These are phyloP conservation scores for Ctena decussata DNA, from an alignment of 2,888 invertebrate genomes.

Conservation along the genomic window DNA sequence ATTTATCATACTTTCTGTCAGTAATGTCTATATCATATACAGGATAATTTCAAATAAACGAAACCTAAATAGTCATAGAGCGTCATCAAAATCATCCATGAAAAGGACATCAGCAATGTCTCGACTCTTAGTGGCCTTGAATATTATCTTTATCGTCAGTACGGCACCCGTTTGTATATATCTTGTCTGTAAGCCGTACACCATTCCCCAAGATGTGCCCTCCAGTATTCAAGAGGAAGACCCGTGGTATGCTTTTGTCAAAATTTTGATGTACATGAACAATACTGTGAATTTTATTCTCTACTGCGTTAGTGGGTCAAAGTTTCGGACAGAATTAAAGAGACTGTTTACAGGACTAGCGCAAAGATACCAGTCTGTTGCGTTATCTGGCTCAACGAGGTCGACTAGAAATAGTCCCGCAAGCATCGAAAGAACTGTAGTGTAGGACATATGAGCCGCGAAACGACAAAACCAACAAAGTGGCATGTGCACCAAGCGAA, in stretches of 20 bases:
- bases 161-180: slow-evolving; percentile 70
- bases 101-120: slow-evolving; percentile 69
- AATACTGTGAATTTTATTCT: slow-evolving; percentile 27
- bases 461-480: too few relatives aligned
- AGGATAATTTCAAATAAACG: slow-evolving; percentile 48
- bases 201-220: slow-evolving; percentile 13
- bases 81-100: neutral
- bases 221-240: slow-evolving; percentile 18
- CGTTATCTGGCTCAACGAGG: neutral
- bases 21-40: slow-evolving; percentile 74
- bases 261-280: slow-evolving; percentile 27
- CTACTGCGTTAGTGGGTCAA: slow-evolving; percentile 26
- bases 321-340: slow-evolving; percentile 17
- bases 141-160: slow-evolving; percentile 68
- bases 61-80: neutral
- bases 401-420: too few relatives aligned
- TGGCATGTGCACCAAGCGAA: too few relatives aligned
- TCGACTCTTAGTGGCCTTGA: slow-evolving; percentile 65
- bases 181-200: slow-evolving; percentile 38
- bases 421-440: too few relatives aligned
- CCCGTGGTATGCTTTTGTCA: slow-evolving; percentile 43
- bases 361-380: neutral
- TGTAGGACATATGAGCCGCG: too few relatives aligned
- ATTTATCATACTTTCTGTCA: slow-evolving; percentile 68
- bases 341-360: neutral